A percentile compares a stretch with the other conserved stretches of the same genome.
These are phyloP conservation scores for Miltochrista miniata DNA, from an alignment of 2,888 invertebrate genomes.

Conservation along the genomic window DNA sequence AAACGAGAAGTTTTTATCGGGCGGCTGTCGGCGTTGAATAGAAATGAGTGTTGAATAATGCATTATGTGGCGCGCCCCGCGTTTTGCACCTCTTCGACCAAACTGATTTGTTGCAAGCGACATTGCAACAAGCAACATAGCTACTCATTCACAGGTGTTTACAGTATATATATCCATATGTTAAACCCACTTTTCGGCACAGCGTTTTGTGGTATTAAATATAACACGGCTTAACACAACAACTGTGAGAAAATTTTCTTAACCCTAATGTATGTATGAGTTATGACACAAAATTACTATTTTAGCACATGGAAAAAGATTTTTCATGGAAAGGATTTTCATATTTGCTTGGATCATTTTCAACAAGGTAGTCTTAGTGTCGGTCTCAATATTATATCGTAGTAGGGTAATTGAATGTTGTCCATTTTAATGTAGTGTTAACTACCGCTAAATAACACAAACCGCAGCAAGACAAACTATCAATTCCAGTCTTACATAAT, in stretches of 20 bases:
- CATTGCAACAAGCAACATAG: conserved; percentile 44
- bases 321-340: too few relatives aligned
- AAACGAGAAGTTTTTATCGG: conserved; percentile 82
- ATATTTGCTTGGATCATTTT: conserved; percentile 1
- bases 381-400: too few relatives aligned
- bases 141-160: conserved; percentile 46
- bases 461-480: too few relatives aligned
- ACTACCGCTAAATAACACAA: conserved; percentile 27
- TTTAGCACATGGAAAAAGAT: too few relatives aligned
- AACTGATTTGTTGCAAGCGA: conserved; percentile 68
- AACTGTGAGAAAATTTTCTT: conserved; percentile 29
- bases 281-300: too few relatives aligned
- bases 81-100: conserved; percentile 41
- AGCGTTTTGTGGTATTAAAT: conserved; percentile 18
- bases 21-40: conserved; percentile 79
- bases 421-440: conserved; percentile 33
- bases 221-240: conserved; percentile 16
- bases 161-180: conserved; percentile 16
- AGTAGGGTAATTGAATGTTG: conserved; percentile 20
- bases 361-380: too few relatives aligned
- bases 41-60: conserved; percentile 82
- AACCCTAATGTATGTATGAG: too few relatives aligned
- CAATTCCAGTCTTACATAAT: too few relatives aligned
- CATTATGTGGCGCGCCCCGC: conserved; percentile 59
- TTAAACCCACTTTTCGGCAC: conserved; percentile 23